Percentiles rank a stretch among this genome's conserved stretches.
These are phyloP conservation scores for Bombus confusus DNA, from an alignment of 1,140 invertebrate genomes.

Conservation along the genomic window DNA sequence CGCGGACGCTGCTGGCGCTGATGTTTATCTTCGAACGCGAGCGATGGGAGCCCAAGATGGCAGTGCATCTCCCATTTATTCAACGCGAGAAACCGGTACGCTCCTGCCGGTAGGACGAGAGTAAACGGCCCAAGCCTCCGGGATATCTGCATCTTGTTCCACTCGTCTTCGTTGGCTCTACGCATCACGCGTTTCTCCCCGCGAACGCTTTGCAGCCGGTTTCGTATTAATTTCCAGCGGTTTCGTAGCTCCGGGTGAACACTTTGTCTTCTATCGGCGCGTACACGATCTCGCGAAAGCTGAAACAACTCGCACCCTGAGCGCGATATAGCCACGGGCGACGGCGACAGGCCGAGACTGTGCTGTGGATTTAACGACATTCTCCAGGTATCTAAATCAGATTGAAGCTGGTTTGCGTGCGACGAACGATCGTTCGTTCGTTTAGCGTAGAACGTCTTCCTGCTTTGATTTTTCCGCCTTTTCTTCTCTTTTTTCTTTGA, in stretches of 20 bases:
- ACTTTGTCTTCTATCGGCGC: conserved; percentile 61
- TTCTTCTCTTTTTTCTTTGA: not conserved
- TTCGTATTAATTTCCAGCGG: conserved; percentile 73
- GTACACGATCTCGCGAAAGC: not conserved
- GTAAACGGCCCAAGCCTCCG: conserved; percentile 44
- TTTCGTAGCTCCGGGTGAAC: conserved; percentile 53
- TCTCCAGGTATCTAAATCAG: conserved; percentile 34
- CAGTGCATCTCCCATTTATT: conserved; percentile 69
- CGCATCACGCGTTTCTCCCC: conserved; percentile 27
- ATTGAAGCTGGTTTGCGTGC: not conserved
- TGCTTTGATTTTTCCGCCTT: too few relatives aligned
- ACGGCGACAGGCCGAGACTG: not conserved
- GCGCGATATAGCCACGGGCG: conserved; percentile 31
- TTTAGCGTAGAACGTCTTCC: not conserved
- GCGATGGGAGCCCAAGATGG: conserved; percentile 72
- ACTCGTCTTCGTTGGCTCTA: not conserved
- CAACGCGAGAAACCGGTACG: conserved; percentile 62
- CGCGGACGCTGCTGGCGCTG: conserved; percentile 63
- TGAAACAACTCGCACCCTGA: conserved; percentile 37
- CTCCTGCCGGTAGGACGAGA: conserved; percentile 56
- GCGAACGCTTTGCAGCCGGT: conserved; percentile 68
- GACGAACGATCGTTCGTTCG: not conserved
- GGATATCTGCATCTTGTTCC: conserved; percentile 56
- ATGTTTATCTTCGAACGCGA: conserved; percentile 78
- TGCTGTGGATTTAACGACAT: conserved; percentile 36